Evolutionary conservation across 2,888 invertebrate species (phyloP), one percentile per base, ranked within the genome.

Genomic region (Aleiodes testaceus): DNA sequence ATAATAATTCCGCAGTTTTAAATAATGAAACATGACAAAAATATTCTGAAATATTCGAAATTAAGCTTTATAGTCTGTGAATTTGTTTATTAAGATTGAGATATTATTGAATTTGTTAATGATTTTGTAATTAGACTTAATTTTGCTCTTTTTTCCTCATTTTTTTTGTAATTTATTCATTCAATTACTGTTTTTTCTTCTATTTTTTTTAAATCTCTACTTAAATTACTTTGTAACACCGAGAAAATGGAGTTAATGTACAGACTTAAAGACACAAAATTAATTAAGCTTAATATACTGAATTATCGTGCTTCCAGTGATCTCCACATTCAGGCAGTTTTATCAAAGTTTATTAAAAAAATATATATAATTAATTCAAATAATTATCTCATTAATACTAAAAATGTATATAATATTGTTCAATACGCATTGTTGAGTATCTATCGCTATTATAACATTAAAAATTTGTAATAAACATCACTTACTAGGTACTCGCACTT

Each of bases 251-350:
- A n/a, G 14, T 14, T 14, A 3, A 14, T 45, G n/a, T n/a, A 22
- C n/a, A 30, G 30, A 53, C n/a, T 22, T 53, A 9, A 53, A 5
- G 14, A 22, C 3, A 50, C 2, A 26, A 50, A 20, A 22, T 47
- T 44, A 44, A 2, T n/a, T 14, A 20, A 42, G 14, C 42, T 66
- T 66, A 9, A n/a, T 52, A 42, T 42, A 36, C n/a, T 16, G 36
- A 4, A 16, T 66, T 69, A 47, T 69, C 47, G 75, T 69, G 74
- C 77, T 78, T 73, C 78, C 78, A 30, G 73, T 73, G 70, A 72
- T 66, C 59, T 78, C 69, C 53, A 74, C 74, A 14, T 3, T 61
- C 50, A 49, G 52, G 49, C 44, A 49, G 66, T 44, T n/a, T n/a
- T 50, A 26, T 66, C 30, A 18, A 66, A 47, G 9, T 22, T 44